Evolutionary conservation across 2,797 vertebrate genomes (phyloP).

Genomic region (Gila robusta): DNA sequence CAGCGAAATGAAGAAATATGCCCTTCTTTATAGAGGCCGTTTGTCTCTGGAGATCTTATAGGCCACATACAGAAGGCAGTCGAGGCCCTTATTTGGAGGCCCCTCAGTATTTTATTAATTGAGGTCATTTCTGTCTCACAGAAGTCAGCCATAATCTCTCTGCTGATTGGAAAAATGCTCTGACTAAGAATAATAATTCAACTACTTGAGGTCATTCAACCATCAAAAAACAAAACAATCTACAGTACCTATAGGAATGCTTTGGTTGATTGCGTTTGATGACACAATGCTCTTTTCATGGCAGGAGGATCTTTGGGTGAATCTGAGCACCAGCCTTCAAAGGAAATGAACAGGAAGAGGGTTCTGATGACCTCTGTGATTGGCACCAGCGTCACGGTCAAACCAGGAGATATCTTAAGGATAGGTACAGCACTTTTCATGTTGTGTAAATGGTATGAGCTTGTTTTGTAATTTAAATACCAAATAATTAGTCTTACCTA

Average conservation of each 20-base stretch:
- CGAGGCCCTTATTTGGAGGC: neutral
- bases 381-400: slow-evolving; percentile 75
- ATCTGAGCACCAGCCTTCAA: slow-evolving; percentile 59
- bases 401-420: slow-evolving; percentile 78
- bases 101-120: slow-evolving; percentile 1
- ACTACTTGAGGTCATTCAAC: neutral
- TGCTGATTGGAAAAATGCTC: neutral
- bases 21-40: neutral
- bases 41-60: slow-evolving; percentile 14
- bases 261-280: slow-evolving; percentile 18
- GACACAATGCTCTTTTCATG: neutral
- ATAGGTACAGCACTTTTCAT: slow-evolving; percentile 75
- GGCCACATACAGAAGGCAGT: slow-evolving; percentile 9
- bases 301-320: slow-evolving; percentile 28
- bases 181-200: slow-evolving; percentile 2
- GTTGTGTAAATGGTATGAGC: neutral
- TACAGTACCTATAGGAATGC: neutral
- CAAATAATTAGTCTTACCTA: neutral
- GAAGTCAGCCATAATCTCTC: neutral
- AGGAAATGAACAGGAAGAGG: slow-evolving; percentile 75
- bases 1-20: slow-evolving; percentile 7
- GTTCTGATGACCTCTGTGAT: slow-evolving; percentile 80
- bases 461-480: neutral
- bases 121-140: slow-evolving; percentile 12
- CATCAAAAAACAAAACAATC: slow-evolving; percentile 8